phyloP scores from a whole-genome alignment of 2,113 vertebrate species.

The Phainopepla nitens region DNA sequence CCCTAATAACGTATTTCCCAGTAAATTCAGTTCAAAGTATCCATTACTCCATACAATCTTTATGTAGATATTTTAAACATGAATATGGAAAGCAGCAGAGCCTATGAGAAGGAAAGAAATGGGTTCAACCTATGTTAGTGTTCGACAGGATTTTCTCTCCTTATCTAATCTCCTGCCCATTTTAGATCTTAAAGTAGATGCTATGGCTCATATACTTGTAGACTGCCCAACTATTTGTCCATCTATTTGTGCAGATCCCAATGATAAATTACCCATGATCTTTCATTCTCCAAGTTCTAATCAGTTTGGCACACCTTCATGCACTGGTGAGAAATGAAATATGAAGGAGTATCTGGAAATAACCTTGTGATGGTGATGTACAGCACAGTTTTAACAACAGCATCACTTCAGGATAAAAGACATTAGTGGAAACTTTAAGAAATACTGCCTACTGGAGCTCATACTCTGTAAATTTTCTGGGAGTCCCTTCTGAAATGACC shows the following conservation, averaged over 20 bases:
- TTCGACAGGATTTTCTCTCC: not conserved
- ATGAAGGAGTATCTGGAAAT: not conserved
- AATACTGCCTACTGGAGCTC: not conserved
- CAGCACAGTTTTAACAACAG: not conserved
- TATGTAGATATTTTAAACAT: not conserved
- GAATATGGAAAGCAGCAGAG: not conserved
- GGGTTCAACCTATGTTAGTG: accelerated
- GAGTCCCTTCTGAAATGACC: not conserved
- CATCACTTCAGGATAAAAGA: not conserved
- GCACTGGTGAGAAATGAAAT: not conserved
- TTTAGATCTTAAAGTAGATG: not conserved
- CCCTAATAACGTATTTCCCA: not conserved
- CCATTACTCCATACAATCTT: not conserved
- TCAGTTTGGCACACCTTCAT: not conserved
- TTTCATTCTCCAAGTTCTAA: not conserved
- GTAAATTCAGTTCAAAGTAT: not conserved
- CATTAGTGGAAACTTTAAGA: not conserved
- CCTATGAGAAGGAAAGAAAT: not conserved
- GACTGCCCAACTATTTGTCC: not conserved
- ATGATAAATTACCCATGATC: not conserved
- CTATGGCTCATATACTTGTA: not conserved
- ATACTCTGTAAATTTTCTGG: not conserved
- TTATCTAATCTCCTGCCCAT: not conserved
- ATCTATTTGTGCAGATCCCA: not conserved
- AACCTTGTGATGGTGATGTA: not conserved